Evolutionary conservation across 2,888 invertebrate species (phyloP).

Genomic region (Cephus spinipes): DNA sequence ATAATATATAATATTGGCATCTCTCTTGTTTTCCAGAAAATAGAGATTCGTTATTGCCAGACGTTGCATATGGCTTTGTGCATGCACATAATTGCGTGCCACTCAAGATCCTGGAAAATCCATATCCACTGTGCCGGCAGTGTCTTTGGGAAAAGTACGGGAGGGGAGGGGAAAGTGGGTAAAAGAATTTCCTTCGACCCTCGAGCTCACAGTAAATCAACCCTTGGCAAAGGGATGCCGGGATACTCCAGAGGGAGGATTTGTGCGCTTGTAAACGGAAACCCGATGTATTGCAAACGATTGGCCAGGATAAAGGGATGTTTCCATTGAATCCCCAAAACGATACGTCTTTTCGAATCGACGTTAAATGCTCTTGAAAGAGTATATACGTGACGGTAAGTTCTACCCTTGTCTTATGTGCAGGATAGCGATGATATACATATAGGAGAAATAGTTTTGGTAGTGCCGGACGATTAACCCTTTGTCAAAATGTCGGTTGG

Average conservation of each 20-base stretch:
- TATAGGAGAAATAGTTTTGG: neutral
- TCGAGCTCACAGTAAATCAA: conserved; percentile 61
- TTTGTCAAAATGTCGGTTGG: neutral
- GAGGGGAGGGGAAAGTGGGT: neutral
- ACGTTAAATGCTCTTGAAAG: conserved; percentile 9
- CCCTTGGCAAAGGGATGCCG: conserved; percentile 29
- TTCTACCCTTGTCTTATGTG: neutral
- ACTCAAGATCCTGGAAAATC: neutral
- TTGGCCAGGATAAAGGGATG: conserved; percentile 62
- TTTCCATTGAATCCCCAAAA: conserved; percentile 41
- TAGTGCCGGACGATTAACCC: neutral
- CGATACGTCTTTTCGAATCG: conserved; percentile 47
- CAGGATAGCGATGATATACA: neutral
- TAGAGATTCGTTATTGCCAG: neutral
- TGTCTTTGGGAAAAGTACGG: neutral
- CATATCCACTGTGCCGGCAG: neutral
- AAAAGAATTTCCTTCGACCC: conserved; percentile 39
- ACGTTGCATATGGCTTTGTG: neutral
- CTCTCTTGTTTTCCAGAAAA: neutral
- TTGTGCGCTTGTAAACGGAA: conserved; percentile 57
- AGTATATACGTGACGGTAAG: neutral
- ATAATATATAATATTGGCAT: neutral
- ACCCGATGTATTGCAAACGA: conserved; percentile 62
- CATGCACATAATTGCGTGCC: neutral
- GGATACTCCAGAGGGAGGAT: conserved; percentile 37